These are phyloP conservation scores for Gobionotothen gibberifrons DNA, from an alignment of 2,797 vertebrate genomes.

Conservation along the genomic window DNA sequence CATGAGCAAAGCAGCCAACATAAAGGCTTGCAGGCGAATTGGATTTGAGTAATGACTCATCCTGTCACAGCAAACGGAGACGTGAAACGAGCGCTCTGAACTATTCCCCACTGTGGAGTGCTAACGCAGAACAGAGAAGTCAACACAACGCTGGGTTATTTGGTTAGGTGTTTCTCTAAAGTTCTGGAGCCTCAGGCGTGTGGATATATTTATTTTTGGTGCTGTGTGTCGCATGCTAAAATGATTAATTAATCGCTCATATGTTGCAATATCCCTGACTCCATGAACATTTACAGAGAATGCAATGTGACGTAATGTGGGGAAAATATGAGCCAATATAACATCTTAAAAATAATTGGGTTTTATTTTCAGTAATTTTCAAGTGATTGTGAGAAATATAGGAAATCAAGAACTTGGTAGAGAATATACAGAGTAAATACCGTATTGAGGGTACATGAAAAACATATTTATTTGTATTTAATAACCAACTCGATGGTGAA, in stretches of 20 bases:
- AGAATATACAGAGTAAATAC: background rate
- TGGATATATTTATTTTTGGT: slow-evolving; percentile 35
- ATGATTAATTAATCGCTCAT: slow-evolving; percentile 59
- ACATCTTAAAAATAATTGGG: background rate
- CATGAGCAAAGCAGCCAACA: slow-evolving; percentile 68
- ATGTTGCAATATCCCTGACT: slow-evolving; percentile 30
- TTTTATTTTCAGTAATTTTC: background rate
- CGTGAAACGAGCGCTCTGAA: slow-evolving; percentile 63
- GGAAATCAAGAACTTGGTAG: background rate
- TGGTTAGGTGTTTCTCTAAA: slow-evolving; percentile 63
- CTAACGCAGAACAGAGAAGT: slow-evolving; percentile 57
- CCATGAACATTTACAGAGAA: slow-evolving; percentile 24
- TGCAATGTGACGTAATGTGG: background rate
- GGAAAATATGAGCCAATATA: background rate
- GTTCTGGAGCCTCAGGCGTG: slow-evolving; percentile 45
- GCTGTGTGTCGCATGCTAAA: slow-evolving; percentile 11
- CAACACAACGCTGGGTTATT: slow-evolving; percentile 67
- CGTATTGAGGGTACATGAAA: no score
- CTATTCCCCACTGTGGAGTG: slow-evolving; percentile 54
- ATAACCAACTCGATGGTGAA: slow-evolving; percentile 1
- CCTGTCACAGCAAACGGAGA: slow-evolving; percentile 67
- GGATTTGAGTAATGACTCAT: slow-evolving; percentile 80
- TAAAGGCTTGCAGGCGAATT: slow-evolving; percentile 76
- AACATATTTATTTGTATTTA: background rate
- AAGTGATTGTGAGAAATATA: background rate